Conservation (phyloP, 2,888 invertebrate genomes). For the Drosophila setosimentum region DNA sequence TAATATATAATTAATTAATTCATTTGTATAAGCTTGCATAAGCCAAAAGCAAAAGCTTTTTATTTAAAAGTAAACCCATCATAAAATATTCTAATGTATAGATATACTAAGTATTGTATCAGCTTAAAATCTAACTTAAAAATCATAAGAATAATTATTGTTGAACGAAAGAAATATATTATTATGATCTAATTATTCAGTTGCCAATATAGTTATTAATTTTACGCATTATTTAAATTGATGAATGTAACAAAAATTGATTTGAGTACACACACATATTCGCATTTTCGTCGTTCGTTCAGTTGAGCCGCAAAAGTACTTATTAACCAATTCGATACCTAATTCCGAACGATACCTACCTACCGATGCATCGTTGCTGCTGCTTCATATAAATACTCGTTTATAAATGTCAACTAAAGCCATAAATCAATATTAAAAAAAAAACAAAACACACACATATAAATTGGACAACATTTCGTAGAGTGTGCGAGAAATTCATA, state of each 20-base stretch:
- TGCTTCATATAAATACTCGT: conserved; percentile 17
- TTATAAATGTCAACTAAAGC: conserved; percentile 4
- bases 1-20: conserved; percentile 17
- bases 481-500: conserved; percentile 17
- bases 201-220: conserved; percentile 36
- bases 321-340: conserved; percentile 22
- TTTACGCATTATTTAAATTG: neutral
- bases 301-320: conserved; percentile 11
- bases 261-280: conserved; percentile 68
- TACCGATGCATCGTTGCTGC: conserved; percentile 81
- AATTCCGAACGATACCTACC: conserved; percentile 68
- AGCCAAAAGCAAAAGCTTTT: conserved; percentile 46
- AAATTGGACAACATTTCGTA: neutral
- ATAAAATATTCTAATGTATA: neutral
- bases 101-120: conserved; percentile 12
- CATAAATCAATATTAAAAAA: conserved; percentile 21
- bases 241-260: conserved; percentile 41
- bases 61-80: conserved; percentile 4
- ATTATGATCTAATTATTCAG: conserved; percentile 20
- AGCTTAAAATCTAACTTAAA: conserved; percentile 45
- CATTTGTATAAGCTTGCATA: conserved; percentile 37
- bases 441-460: conserved; percentile 11
- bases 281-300: conserved; percentile 51
- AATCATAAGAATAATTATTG: conserved; percentile 28
- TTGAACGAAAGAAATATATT: conserved; percentile 71